Evolutionary conservation across 2,113 vertebrate genomes (phyloP).

Genomic region (Perca schrenkii): DNA sequence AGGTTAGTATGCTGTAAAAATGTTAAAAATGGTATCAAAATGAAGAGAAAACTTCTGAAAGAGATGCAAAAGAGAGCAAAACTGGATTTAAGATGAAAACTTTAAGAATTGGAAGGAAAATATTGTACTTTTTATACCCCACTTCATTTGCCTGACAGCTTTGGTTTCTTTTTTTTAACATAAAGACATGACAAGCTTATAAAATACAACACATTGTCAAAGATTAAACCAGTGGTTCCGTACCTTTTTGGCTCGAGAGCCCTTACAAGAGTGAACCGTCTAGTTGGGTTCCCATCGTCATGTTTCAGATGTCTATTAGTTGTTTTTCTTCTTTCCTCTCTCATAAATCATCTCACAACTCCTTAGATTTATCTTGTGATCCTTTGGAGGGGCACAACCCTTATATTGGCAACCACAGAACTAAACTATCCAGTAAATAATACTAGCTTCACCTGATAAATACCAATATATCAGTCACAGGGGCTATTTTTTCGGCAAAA

Average conservation of each 20-base stretch:
- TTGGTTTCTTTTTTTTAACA: background rate
- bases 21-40: background rate
- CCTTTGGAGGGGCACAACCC: background rate
- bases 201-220: background rate
- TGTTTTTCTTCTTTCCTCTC: background rate
- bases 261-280: too few species aligned
- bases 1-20: slow-evolving; percentile 75
- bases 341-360: background rate
- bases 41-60: background rate
- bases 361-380: too few species aligned
- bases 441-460: too few species aligned
- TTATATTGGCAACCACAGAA: background rate
- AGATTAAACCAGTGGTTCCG: background rate
- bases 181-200: background rate
- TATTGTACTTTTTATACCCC: background rate
- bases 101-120: background rate
- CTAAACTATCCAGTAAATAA: too few species aligned
- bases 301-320: background rate
- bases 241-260: background rate
- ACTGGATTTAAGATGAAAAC: background rate
- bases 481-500: background rate
- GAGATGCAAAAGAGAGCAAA: background rate
- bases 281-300: background rate
- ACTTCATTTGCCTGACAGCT: too few species aligned
- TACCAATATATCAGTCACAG: background rate